These are phyloP conservation scores for Lithophane leautieri DNA, from an alignment of 2,888 invertebrate species.

Conservation along the genomic window DNA sequence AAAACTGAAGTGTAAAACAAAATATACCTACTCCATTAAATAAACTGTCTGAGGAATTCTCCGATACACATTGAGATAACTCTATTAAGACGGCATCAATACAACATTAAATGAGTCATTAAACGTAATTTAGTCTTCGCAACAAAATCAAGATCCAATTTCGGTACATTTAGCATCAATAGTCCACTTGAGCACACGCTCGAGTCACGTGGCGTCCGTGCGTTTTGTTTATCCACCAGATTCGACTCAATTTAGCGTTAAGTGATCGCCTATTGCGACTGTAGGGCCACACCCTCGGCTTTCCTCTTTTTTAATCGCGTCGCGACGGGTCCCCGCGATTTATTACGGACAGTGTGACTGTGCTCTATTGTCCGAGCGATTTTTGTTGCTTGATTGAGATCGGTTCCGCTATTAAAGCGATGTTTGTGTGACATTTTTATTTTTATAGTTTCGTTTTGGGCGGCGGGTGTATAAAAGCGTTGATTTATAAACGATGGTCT, in stretches of 20 bases:
- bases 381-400: slow-evolving; percentile 80
- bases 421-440: slow-evolving; percentile 71
- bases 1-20: background rate
- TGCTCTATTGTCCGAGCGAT: slow-evolving; percentile 71
- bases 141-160: slow-evolving; percentile 86
- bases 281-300: slow-evolving; percentile 78
- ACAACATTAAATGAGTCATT: slow-evolving; percentile 69
- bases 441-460: slow-evolving; percentile 61
- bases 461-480: slow-evolving; percentile 29
- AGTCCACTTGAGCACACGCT: slow-evolving; percentile 75
- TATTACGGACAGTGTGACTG: slow-evolving; percentile 80
- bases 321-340: slow-evolving; percentile 81
- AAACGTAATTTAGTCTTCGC: slow-evolving; percentile 68
- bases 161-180: slow-evolving; percentile 87
- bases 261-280: slow-evolving; percentile 78
- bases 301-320: slow-evolving; percentile 80
- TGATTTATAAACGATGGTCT: slow-evolving; percentile 62
- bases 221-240: slow-evolving; percentile 86
- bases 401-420: slow-evolving; percentile 77
- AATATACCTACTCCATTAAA: background rate
- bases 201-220: slow-evolving; percentile 80
- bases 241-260: slow-evolving; percentile 87
- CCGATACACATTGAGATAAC: slow-evolving; percentile 29
- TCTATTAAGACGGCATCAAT: slow-evolving; percentile 50
- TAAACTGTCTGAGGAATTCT: background rate